Percentiles rank a stretch among this genome's conserved stretches.
Conservation (phyloP, 2,888 invertebrate species). For the Girardia tigrina region DNA sequence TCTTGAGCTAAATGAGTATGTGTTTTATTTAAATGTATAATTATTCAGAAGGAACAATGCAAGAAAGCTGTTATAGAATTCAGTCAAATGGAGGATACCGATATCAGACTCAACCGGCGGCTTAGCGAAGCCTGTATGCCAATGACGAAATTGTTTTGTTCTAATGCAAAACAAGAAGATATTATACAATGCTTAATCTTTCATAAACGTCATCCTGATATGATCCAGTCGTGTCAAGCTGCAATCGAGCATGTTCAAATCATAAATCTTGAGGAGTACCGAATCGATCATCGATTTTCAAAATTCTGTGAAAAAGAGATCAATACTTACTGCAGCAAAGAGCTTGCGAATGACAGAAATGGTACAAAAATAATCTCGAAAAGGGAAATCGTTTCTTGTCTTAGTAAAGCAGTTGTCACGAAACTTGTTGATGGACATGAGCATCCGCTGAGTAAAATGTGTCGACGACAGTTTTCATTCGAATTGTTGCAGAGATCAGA, state of each 20-base stretch:
- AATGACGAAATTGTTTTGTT: conserved; percentile 10
- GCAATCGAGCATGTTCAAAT: conserved; percentile 3
- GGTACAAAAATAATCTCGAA: neutral
- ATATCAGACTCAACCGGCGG: neutral
- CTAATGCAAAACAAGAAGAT: neutral
- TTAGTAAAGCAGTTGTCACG: neutral
- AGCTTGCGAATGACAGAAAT: neutral
- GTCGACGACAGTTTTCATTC: conserved; percentile 73
- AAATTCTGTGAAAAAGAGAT: neutral
- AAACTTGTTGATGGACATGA: neutral
- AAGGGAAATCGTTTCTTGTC: neutral
- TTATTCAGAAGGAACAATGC: neutral
- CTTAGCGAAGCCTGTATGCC: neutral
- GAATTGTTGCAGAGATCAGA: conserved; percentile 80
- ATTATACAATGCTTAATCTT: neutral
- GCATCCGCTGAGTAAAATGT: conserved; percentile 47
- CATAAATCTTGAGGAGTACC: neutral
- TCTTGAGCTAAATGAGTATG: neutral
- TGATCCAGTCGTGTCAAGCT: neutral
- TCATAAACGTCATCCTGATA: neutral
- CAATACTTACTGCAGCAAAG: neutral
- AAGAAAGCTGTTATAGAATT: neutral
- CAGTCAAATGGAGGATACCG: neutral
- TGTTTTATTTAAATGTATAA: neutral
- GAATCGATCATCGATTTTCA: neutral